Percentiles rank a stretch among this genome's conserved stretches.
phyloP scores from a whole-genome alignment of 2,888 invertebrate species.

The Agapetus fuscipes region DNA sequence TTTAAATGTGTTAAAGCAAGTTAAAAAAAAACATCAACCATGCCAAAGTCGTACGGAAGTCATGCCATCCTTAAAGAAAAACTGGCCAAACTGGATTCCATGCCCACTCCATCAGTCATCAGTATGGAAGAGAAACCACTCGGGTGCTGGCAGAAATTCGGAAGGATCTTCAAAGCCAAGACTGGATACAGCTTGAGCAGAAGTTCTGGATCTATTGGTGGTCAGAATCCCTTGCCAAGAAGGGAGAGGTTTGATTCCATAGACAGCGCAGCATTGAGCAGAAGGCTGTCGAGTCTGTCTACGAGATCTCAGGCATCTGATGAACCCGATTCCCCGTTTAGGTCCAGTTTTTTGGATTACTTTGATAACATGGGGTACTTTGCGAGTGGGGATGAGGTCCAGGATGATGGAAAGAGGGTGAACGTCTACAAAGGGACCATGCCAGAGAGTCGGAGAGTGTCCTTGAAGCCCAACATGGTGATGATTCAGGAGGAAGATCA shows the following conservation, averaged over 20 bases:
- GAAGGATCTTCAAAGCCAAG: slow-evolving; percentile 7
- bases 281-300: slow-evolving; percentile 8
- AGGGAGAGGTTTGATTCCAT: slow-evolving; percentile 6
- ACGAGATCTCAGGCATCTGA: neutral
- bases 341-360: slow-evolving; percentile 31
- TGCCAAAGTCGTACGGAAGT: too few relatives aligned
- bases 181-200: slow-evolving; percentile 9
- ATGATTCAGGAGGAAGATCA: slow-evolving; percentile 38
- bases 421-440: slow-evolving; percentile 25
- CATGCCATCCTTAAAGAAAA: too few relatives aligned
- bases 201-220: neutral
- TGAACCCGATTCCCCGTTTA: neutral
- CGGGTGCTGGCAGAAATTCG: slow-evolving; percentile 9
- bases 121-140: too few relatives aligned
- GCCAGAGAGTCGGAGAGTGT: slow-evolving; percentile 31
- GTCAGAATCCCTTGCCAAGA: neutral
- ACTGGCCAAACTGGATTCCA: too few relatives aligned
- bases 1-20: too few relatives aligned
- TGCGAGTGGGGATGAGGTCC: slow-evolving; percentile 23
- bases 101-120: too few relatives aligned
- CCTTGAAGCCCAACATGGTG: slow-evolving; percentile 37
- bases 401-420: slow-evolving; percentile 29
- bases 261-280: slow-evolving; percentile 8
- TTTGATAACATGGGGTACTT: slow-evolving; percentile 40
- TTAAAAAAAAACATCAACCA: too few relatives aligned